Base-by-base conservation (phyloP, 2,888 invertebrate genomes). In the Diachrysia chrysitis region DNA sequence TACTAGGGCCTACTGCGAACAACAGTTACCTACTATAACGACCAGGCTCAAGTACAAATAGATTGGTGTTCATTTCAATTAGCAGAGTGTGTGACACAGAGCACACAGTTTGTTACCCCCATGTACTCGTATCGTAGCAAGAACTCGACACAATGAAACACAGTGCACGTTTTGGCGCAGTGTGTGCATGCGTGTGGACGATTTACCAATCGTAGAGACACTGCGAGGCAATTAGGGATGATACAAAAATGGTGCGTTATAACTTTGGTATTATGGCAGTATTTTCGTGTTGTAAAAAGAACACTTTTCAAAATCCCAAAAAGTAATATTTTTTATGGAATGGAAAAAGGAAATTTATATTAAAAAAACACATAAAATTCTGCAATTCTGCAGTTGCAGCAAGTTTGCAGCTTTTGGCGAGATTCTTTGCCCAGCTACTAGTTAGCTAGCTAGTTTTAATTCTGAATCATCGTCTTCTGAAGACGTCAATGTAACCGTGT, bases 31-130 rank as follows among this genome's bases (percentile, higher is more conserved):
- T 42, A 6, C 32, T 6, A 29, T 25, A 32, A 29, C 3, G 42
- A n/a, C n/a, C n/a, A 48, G 60, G 54, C 58, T 55, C 69, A 51
- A 19, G 12, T 19, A 59, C 58, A 63, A 65, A 63, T 10, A 16
- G 23, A 14, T 32, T 16, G 58, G 25, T 35, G 23, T 25, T 35
- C 23, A 46, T 53, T 66, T 69, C 54, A 57, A 54, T 70, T 60
- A 58, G 57, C 23, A 3, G 25, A 21, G 46, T n/a, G 42, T 53
- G 6, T 57, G n/a, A 48, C 23, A 46, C 35, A 57, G 23, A 9
- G 12, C 4, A 29, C n/a, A 46, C 7, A 6, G 7, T 37, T 37
- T 48, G 12, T 7, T 0, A 25, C 21, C 23, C 16, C 16, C 0
- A 16, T 35, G 25, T 14, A 9, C n/a, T 51, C 59, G 4, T 42